A percentile compares a stretch with the other conserved stretches of the same genome.
phyloP scores from a whole-genome alignment of 2,797 vertebrate species.

The Girardinus metallicus region DNA sequence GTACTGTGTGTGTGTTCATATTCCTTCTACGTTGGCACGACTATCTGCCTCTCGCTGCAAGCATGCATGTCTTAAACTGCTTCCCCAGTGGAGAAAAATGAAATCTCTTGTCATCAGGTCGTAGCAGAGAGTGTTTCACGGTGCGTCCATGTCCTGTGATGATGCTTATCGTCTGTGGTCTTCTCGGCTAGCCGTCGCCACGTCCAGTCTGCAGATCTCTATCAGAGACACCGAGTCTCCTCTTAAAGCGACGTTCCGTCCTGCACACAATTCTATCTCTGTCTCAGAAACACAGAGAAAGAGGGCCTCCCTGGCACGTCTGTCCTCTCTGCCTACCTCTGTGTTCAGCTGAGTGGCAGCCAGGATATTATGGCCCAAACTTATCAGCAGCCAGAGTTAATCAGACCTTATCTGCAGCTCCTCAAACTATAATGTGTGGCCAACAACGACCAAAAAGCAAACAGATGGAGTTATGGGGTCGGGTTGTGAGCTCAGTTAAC shows the following conservation, averaged over 20 bases:
- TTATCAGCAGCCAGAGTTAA: conserved; percentile 55
- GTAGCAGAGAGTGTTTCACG: conserved; percentile 14
- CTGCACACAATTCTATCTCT: conserved; percentile 68
- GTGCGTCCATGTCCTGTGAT: conserved; percentile 40
- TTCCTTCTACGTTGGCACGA: conserved; percentile 37
- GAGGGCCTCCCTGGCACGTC: conserved; percentile 21
- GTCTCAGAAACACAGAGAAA: conserved; percentile 33
- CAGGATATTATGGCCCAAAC: conserved; percentile 38
- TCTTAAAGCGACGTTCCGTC: conserved; percentile 41
- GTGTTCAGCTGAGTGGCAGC: conserved; percentile 25
- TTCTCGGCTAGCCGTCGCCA: conserved; percentile 31
- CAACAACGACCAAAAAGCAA: conserved; percentile 16
- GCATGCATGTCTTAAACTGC: conserved; percentile 1
- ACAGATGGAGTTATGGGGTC: not conserved
- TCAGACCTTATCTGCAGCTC: conserved; percentile 49
- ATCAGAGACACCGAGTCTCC: conserved; percentile 62
- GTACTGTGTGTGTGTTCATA: conserved; percentile 6
- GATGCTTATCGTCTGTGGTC: conserved; percentile 57
- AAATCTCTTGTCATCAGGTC: conserved; percentile 45
- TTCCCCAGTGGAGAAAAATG: conserved; percentile 27
- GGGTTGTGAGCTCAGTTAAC: not conserved
- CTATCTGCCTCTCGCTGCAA: conserved; percentile 25
- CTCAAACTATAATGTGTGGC: conserved; percentile 18
- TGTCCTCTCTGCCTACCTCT: conserved; percentile 6
- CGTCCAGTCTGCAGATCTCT: conserved; percentile 56